Base-by-base conservation (phyloP, 2,797 vertebrate genomes). In the Podarcis siculus region DNA sequence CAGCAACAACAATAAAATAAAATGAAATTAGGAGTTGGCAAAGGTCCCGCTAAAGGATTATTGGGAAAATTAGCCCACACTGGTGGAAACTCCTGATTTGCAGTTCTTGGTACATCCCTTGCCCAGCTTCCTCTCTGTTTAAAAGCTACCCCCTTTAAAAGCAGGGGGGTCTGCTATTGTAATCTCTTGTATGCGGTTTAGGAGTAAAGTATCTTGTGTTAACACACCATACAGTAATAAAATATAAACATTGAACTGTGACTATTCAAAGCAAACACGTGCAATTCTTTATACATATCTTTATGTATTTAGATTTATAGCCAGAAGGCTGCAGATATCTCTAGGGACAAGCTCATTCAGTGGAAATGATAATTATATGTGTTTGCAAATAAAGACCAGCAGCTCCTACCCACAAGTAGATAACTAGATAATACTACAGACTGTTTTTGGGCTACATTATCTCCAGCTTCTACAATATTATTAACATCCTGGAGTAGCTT, bases 321-420 rank as follows among this genome's bases (percentile, higher is more conserved):
- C 69, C 83, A 45, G 77, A 89, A 89, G 58, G n/a, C 39, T 87
- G 37, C 55, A 79, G 35, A 27, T 2, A 61, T 89, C 86, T 87
- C n/a, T 86, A 0, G 1, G 49, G 39, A 84, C 76, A 86, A 75
- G 37, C 42, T 32, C 13, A 72, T 79, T 83, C 8, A 25, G 39
- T 32, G 71, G 85, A 79, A 79, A 39, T 66, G 61, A 73, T 69
- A 85, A 55, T 80, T 64, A 10, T 58, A 72, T 64, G 9, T 64
- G 75, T 79, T 79, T 37, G 7, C 55, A 32, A 45, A 35, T 35
- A 27, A 35, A 78, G n/a, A 58, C n/a, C 61, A 49, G 49, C 58
- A 79, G 23, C 19, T 27, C 32, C 37, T 35, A 30, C 19, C 35
- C 35, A 15, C 13, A 13, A n/a, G 30, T 37, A 76, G 42, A 64